These are phyloP conservation scores for Ptycholaimellus sp. DNA, from an alignment of 2,888 invertebrate genomes.

Conservation along the genomic window DNA sequence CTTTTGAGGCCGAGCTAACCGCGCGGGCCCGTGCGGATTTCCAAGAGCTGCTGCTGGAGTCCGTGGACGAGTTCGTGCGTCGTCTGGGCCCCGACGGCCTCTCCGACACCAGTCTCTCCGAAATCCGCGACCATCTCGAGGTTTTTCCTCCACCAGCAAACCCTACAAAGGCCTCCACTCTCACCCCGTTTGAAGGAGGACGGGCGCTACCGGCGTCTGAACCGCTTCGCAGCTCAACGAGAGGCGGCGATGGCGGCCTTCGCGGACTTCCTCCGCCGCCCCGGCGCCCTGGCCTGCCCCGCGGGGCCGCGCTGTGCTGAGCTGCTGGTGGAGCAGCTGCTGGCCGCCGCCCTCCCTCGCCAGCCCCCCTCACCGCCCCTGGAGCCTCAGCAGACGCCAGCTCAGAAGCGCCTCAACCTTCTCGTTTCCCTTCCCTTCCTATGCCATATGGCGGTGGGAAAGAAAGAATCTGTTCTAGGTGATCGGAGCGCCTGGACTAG, in stretches of 20 bases:
- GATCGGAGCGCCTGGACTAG: too few relatives aligned
- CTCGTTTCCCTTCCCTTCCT: too few relatives aligned
- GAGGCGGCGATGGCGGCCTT: slow-evolving; percentile 80
- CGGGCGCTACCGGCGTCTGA: slow-evolving; percentile 76
- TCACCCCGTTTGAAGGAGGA: too few relatives aligned
- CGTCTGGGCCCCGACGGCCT: neutral
- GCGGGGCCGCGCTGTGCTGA: slow-evolving; percentile 21
- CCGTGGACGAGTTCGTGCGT: slow-evolving; percentile 40
- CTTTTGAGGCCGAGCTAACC: slow-evolving; percentile 4
- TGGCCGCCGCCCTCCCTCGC: too few relatives aligned
- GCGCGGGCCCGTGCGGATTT: slow-evolving; percentile 2
- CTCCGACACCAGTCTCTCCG: slow-evolving; percentile 52
- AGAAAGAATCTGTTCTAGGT: too few relatives aligned
- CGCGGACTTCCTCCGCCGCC: slow-evolving; percentile 78
- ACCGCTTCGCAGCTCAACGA: slow-evolving; percentile 72
- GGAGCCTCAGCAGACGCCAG: too few relatives aligned
- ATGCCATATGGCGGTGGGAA: too few relatives aligned
- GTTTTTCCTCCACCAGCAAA: slow-evolving; percentile 29
- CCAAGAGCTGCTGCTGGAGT: slow-evolving; percentile 63
- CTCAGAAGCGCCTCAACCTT: too few relatives aligned
- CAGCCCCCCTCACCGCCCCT: too few relatives aligned
- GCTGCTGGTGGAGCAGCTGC: slow-evolving; percentile 2
- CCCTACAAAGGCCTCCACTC: neutral
- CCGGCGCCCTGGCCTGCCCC: slow-evolving; percentile 75
- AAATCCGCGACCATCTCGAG: slow-evolving; percentile 66